phyloP scores from a whole-genome alignment of 1,140 invertebrate genomes.

The Dendrolimus punctatus region DNA sequence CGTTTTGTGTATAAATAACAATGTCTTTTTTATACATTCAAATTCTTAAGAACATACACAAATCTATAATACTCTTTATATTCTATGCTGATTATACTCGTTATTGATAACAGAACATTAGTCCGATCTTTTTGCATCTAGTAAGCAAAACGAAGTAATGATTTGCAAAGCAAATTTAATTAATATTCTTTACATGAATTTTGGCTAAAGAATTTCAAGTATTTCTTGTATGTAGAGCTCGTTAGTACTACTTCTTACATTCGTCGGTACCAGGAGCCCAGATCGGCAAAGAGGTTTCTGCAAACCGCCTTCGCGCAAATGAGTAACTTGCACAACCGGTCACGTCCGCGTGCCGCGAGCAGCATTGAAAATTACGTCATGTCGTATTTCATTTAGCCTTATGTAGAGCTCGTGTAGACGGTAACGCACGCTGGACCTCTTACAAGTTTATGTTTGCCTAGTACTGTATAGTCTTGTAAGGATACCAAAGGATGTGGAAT shows the following conservation, averaged over 20 bases:
- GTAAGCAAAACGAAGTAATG: too few relatives aligned
- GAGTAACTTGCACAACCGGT: conserved; percentile 32
- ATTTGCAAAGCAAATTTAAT: too few relatives aligned
- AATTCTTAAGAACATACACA: too few relatives aligned
- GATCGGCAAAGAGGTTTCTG: conserved; percentile 30
- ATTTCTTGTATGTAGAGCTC: too few relatives aligned
- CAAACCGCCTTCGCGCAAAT: conserved; percentile 17
- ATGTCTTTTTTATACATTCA: too few relatives aligned
- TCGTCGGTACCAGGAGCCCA: conserved; percentile 35
- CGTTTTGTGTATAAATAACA: too few relatives aligned
- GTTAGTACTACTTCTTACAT: background rate
- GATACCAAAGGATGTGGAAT: conserved; percentile 36
- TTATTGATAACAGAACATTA: too few relatives aligned
- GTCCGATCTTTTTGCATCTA: too few relatives aligned
- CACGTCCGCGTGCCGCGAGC: conserved; percentile 37
- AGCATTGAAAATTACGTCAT: conserved; percentile 53
- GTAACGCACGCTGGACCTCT: conserved; percentile 31
- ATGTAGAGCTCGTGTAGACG: conserved; percentile 41
- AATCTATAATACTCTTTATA: too few relatives aligned
- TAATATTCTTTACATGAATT: too few relatives aligned
- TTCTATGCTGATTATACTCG: too few relatives aligned
- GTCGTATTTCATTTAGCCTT: conserved; percentile 42
- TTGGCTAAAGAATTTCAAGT: too few relatives aligned
- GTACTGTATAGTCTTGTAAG: conserved; percentile 39
- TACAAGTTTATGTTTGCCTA: conserved; percentile 32